Conservation (phyloP, 2,797 vertebrate species). For the Smutsia temminckii region DNA sequence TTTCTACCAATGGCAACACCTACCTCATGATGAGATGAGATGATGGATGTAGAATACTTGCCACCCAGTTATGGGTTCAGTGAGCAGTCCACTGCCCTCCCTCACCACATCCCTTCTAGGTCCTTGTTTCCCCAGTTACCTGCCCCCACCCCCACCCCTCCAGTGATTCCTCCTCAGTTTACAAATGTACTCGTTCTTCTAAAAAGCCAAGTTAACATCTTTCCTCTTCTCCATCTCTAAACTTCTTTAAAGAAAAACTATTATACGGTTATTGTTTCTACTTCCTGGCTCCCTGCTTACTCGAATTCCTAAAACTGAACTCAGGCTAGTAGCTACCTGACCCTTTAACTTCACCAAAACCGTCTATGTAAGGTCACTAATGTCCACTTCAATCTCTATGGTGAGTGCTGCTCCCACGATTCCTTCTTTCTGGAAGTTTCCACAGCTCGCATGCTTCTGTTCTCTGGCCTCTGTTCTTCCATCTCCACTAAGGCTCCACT, state of each 20-base stretch:
- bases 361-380: not conserved
- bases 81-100: not conserved
- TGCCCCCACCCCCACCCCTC: not conserved
- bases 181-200: not conserved
- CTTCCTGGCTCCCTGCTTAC: not conserved
- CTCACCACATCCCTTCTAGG: not conserved
- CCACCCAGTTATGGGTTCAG: not conserved
- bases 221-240: too few species aligned
- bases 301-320: not conserved
- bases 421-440: not conserved
- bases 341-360: not conserved
- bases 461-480: not conserved
- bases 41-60: not conserved
- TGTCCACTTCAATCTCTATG: not conserved
- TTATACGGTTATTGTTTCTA: not conserved
- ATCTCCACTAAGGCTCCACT: not conserved
- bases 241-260: not conserved
- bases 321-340: not conserved
- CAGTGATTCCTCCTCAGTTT: not conserved
- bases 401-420: not conserved
- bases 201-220: not conserved
- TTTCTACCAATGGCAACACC: not conserved
- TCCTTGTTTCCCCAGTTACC: not conserved
- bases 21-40: not conserved
- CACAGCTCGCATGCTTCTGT: not conserved